Base-by-base conservation (phyloP, 1,140 invertebrate species). In the Psix sp. region DNA sequence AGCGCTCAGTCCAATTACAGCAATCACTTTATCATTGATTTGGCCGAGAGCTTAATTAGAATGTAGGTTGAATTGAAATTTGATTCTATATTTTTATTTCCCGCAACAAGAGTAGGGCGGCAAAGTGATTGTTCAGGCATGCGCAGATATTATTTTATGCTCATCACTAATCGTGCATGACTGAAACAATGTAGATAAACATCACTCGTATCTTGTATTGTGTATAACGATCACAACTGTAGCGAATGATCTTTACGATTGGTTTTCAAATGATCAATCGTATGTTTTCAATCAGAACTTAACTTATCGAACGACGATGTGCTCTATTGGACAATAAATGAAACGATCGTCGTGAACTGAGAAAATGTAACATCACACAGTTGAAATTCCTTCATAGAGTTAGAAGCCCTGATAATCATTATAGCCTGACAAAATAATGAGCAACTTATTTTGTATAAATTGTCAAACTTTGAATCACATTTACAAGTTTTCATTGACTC, bases 121-220 rank as follows among this genome's bases (percentile, higher is more conserved):
- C 52, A 46, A 38, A 62, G 36, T 24, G 26, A 67, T 51, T 63
- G 63, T 49, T 45, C 31, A 36, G 11, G 35, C 62, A 66, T 54
- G 42, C 43, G 40, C 39, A 13, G 11, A 6, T 52, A 51, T 57
- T 51, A 57, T 43, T 67, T 74, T 35, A 39, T 36, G 63, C 57
- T 74, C 63, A 65, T 68, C 56, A 51, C 56, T 67, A 67, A 21
- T 40, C 38, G 49, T 74, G 63, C 59, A 68, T 68, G 63, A 75
- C 65, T 75, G 72, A 74, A 63, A 59, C 51, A 6, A 52, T 65
- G 72, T 75, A 70, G 72, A 74, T 74, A 68, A 56, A 39, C 36
- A 63, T 74, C 9, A 65, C 59, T 68, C 46, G 63, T 74, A 74
- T 57, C 9, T 54, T 52, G 7, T n/a, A 48, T 43, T 46, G 7